Base-by-base conservation (phyloP, 2,888 invertebrate species). In the Agonopterix arenella region DNA sequence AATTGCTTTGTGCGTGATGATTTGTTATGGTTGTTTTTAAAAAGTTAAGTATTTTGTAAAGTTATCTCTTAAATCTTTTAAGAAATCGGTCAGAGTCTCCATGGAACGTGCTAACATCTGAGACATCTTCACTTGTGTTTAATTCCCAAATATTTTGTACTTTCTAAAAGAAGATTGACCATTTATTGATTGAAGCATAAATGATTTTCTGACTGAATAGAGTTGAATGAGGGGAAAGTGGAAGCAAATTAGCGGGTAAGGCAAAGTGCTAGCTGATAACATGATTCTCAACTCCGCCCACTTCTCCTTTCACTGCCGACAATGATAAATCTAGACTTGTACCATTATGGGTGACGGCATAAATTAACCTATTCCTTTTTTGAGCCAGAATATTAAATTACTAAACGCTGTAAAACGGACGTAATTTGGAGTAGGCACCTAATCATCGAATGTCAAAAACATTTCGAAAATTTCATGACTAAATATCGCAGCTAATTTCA, bases 201-300 rank as follows among this genome's bases (percentile, higher is more conserved):
- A 44, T 36, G 16, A 45, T 49, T 49, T 45, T 43, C 28, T 36
- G 44, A 40, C 11, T 18, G 41, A 45, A 40, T 45, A 36, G 37
- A 36, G 36, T 10, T 13, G 47, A 13, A 45, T 38, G 28, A 41
- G 43, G 52, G 37, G 52, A 52, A 52, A 52, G 52, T 28, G 9
- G 28, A 37, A 11, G 48, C 42, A 50, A 53, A 50, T 52, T 49
- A 47, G 44, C 47, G 42, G 36, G 47, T 52, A 57, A 58, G 36
- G 44, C 49, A 57, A 59, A 59, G 51, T 58, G 59, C 52, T 58
- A 57, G 55, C 60, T 57, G 59, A 60, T 64, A 71, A 69, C 64
- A 57, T 59, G 57, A 65, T 62, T 68, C 47, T 49, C 49, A 52
- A 60, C 62, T 64, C 62, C 57, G 50, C 60, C 57, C 53, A 53